A percentile compares a stretch with the other conserved stretches of the same genome.
These are phyloP conservation scores for Antitype chi DNA, from an alignment of 2,888 invertebrate species.

Conservation along the genomic window DNA sequence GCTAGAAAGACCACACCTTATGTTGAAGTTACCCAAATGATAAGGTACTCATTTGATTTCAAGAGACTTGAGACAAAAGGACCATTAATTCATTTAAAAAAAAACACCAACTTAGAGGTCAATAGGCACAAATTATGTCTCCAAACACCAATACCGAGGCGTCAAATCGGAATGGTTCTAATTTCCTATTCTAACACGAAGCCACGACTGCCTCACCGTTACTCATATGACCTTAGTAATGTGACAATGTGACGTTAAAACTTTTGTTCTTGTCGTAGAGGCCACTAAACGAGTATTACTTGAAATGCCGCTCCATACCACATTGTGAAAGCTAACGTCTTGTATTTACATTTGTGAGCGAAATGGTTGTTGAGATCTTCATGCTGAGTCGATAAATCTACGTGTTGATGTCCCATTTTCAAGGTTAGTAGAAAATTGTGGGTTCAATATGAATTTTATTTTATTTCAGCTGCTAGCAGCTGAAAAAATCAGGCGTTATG, in stretches of 20 bases:
- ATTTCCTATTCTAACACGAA: conserved; percentile 53
- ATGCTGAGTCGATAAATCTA: conserved; percentile 43
- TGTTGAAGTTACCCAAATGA: neutral
- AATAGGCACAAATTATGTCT: neutral
- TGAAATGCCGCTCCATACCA: conserved; percentile 71
- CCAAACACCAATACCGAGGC: conserved; percentile 18
- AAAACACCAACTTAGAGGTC: conserved; percentile 24
- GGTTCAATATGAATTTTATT: neutral
- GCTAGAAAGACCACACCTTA: neutral
- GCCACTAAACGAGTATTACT: conserved; percentile 83
- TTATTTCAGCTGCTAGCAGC: neutral
- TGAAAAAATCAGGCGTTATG: neutral
- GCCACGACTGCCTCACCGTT: conserved; percentile 54
- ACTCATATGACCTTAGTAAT: conserved; percentile 76
- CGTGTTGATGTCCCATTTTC: conserved; percentile 29
- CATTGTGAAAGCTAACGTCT: conserved; percentile 79
- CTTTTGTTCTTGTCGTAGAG: conserved; percentile 84
- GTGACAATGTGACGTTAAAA: conserved; percentile 83
- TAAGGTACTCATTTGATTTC: neutral
- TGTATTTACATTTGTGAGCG: conserved; percentile 67
- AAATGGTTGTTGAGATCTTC: conserved; percentile 62
- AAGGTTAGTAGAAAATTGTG: neutral
- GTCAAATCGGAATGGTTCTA: conserved; percentile 55
- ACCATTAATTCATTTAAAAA: neutral
- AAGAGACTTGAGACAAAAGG: neutral